Conservation (phyloP, 1,140 invertebrate species). For the Colletes latitarsis region DNA sequence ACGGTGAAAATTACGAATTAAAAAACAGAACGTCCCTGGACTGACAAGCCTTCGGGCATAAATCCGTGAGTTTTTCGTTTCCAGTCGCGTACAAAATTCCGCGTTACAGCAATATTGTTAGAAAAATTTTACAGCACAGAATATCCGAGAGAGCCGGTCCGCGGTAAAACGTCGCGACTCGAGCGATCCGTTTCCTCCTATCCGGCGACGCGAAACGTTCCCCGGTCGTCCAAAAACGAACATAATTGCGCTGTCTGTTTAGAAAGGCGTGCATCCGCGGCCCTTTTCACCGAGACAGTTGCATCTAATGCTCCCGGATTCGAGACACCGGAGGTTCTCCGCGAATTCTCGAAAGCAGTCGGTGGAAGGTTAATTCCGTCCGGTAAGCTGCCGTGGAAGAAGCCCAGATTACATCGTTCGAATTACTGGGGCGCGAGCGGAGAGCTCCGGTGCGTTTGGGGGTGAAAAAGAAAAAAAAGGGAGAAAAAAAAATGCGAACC, state of each 20-base stretch:
- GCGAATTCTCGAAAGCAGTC: slow-evolving; percentile 12
- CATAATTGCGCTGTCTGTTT: not conserved
- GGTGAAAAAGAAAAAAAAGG: not conserved
- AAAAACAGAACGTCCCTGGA: no score
- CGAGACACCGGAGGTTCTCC: not conserved
- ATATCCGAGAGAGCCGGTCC: no score
- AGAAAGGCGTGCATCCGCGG: not conserved
- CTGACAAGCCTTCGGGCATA: not conserved
- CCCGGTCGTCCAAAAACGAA: no score
- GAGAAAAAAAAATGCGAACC: not conserved
- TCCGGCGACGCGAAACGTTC: no score
- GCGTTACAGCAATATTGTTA: no score
- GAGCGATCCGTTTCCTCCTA: no score
- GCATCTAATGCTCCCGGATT: not conserved
- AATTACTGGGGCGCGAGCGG: slow-evolving; percentile 37
- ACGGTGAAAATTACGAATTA: no score
- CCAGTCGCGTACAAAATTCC: no score
- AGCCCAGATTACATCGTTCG: slow-evolving; percentile 46
- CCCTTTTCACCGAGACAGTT: not conserved
- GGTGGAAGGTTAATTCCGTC: slow-evolving; percentile 36
- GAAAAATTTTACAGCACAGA: no score
- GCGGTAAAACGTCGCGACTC: no score
- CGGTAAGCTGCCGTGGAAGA: slow-evolving; percentile 19
- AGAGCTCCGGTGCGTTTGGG: slow-evolving; percentile 12
- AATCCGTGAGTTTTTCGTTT: no score